Evolutionary conservation across 2,113 vertebrate species (phyloP).

Genomic region (Chloebia gouldiae): DNA sequence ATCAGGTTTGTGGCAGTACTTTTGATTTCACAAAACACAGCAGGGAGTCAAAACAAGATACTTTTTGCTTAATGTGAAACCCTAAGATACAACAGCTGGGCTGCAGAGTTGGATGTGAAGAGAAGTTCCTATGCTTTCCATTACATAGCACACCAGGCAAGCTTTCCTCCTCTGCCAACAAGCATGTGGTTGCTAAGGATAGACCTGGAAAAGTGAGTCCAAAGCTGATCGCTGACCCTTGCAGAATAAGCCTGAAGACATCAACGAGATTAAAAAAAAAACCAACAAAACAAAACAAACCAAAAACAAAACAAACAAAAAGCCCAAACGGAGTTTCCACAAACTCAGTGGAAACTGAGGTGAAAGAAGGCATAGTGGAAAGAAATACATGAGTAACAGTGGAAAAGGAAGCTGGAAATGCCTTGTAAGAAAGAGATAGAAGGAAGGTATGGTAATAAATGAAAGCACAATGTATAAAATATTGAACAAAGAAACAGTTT

Average conservation of each 20-base stretch:
- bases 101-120: background rate
- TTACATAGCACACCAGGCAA: background rate
- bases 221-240: background rate
- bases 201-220: background rate
- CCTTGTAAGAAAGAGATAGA: background rate
- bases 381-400: background rate
- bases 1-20: slow-evolving; percentile 32
- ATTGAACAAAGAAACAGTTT: background rate
- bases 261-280: background rate
- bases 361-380: background rate
- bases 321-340: background rate
- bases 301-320: background rate
- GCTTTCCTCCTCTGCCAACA: background rate
- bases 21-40: background rate
- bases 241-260: background rate
- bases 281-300: too few species aligned
- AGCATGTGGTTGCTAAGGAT: rapidly evolving
- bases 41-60: background rate
- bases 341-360: background rate
- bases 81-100: background rate
- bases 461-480: background rate
- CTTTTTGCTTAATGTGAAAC: background rate
- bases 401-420: background rate
- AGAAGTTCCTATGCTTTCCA: background rate
- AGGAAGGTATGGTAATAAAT: background rate